Base-by-base conservation (phyloP, 2,797 vertebrate genomes). In the Muraenolepis orangiensis region DNA sequence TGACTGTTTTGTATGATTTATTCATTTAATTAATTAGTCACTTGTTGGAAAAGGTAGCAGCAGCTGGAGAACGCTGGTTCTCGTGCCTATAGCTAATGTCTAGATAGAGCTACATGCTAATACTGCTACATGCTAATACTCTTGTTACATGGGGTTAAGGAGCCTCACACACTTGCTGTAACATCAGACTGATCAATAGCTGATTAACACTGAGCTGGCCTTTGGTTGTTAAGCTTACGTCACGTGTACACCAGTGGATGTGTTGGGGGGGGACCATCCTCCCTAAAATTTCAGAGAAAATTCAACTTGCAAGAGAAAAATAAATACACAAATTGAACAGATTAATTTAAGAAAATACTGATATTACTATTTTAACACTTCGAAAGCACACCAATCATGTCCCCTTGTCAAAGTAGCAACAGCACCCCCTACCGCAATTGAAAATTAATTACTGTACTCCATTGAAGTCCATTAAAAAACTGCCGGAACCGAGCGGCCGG, bases 131-230 rank as follows among this genome's bases (percentile, higher is more conserved):
- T 89, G 84, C 87, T 84, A 90, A 85, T 79, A 80, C 80, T 84
- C 76, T 89, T 80, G 81, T 84, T 84, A 79, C 78, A 84, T 77
- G 26, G 36, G 74, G 85, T 81, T 78, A 77, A 74, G 78, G 77
- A 71, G 82, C 84, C 86, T 76, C 85, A 83, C 76, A 87, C 82
- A 64, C 57, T 72, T 79, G 77, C 81, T 88, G 83, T 82, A 84
- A 87, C 83, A 85, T 26, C 29, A 64, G 32, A 36, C 14, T 46
- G 73, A 87, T 91, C 89, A 88, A 87, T 89, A 89, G 82, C 82
- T 83, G 77, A 82, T 89, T 87, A 87, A 77, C 77, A 86, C 80
- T 78, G 81, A 12, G 74, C 76, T 76, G 83, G 77, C 82, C 81
- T 71, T 80, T 85, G 57, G 57, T 84, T 80, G 87, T 77, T 72